A percentile compares a stretch with the other conserved stretches of the same genome.
Conservation (phyloP, 2,113 vertebrate genomes). For the Myodes glareolus region DNA sequence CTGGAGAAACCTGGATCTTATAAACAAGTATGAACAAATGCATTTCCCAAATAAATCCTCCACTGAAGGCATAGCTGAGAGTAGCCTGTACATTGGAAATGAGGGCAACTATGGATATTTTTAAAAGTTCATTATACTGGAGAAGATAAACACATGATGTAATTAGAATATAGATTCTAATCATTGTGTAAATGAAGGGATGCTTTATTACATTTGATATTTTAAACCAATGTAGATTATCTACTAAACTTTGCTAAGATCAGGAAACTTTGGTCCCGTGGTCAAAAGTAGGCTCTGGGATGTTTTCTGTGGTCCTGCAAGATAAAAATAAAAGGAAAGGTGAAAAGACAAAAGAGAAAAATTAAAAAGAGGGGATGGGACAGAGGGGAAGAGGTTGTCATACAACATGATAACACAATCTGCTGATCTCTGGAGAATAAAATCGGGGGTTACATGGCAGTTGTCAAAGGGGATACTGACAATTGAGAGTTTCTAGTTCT, state of each 20-base stretch:
- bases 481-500: neutral
- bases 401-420: too few relatives aligned
- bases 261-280: neutral
- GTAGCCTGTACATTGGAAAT: neutral
- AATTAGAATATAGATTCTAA: neutral
- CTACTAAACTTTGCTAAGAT: neutral
- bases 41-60: neutral
- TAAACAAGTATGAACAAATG: neutral
- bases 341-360: too few relatives aligned
- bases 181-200: neutral
- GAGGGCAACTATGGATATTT: neutral
- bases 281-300: neutral
- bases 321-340: neutral
- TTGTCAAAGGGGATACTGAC: too few relatives aligned
- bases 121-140: too few relatives aligned
- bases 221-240: neutral
- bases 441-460: too few relatives aligned
- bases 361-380: too few relatives aligned
- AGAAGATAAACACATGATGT: neutral
- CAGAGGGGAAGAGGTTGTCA: too few relatives aligned
- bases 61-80: neutral
- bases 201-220: neutral
- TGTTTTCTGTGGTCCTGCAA: neutral
- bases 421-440: neutral
- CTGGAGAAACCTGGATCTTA: neutral